phyloP scores from a whole-genome alignment of 2,797 vertebrate genomes.

The Leptodactylus fallax region DNA sequence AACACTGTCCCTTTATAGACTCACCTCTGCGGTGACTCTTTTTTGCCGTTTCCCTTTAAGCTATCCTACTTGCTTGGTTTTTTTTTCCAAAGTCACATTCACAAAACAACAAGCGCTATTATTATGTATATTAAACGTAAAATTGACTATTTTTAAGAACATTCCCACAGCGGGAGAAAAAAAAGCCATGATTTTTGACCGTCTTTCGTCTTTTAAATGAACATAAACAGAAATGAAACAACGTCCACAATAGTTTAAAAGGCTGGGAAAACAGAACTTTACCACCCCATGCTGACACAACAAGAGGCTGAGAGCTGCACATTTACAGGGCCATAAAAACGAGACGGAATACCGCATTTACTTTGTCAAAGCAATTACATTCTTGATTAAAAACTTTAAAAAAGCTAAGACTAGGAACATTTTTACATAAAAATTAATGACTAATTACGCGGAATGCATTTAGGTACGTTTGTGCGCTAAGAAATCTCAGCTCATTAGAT shows the following conservation, averaged over 20 bases:
- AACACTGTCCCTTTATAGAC: no score
- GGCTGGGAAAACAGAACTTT: background rate
- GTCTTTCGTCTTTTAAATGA: background rate
- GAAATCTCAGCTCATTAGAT: constrained; percentile 1
- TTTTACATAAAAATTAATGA: constrained; percentile 8
- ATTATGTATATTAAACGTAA: background rate
- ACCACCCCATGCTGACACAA: constrained; percentile 34
- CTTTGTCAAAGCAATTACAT: constrained; percentile 39
- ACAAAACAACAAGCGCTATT: background rate
- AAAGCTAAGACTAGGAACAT: background rate
- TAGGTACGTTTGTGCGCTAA: background rate
- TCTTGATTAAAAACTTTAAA: background rate
- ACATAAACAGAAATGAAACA: background rate
- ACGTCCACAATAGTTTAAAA: background rate
- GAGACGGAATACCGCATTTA: constrained; percentile 4
- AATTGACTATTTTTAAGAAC: background rate
- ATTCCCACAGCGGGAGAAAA: background rate
- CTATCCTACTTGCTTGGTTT: background rate
- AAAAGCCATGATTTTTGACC: background rate
- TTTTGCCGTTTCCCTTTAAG: background rate
- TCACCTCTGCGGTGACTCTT: no score
- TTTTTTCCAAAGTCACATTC: background rate
- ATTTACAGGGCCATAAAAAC: constrained; percentile 31
- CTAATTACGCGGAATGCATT: background rate
- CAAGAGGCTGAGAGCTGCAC: constrained; percentile 23